phyloP scores from a whole-genome alignment of 2,113 vertebrate species.

The Falcunculus frontatus region DNA sequence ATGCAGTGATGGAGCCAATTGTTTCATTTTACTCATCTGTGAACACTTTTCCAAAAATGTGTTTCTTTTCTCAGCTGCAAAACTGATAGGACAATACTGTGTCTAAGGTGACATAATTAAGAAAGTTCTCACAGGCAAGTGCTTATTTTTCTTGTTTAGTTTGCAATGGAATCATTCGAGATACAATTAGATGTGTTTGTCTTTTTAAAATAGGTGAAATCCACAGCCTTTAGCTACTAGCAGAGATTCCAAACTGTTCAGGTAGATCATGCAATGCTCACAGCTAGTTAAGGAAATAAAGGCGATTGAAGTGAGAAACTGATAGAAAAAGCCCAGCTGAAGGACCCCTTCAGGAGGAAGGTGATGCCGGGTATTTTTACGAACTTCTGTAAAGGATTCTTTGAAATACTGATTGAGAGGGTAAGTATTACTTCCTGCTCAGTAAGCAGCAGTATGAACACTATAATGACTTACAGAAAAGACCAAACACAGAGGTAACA shows the following conservation, averaged over 20 bases:
- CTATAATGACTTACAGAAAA: background rate
- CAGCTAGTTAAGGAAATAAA: background rate
- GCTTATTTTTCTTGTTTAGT: conserved; percentile 23
- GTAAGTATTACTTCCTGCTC: background rate
- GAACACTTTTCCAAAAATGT: background rate
- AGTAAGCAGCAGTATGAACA: background rate
- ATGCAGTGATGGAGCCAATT: background rate
- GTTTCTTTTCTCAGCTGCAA: background rate
- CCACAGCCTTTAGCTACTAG: conserved; percentile 23
- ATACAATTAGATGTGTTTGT: conserved; percentile 27
- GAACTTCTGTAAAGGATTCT: background rate
- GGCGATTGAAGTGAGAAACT: background rate
- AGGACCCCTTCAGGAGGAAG: background rate
- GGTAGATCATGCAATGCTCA: background rate
- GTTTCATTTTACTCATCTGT: background rate
- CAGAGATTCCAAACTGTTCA: background rate
- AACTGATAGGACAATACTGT: background rate
- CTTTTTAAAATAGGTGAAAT: conserved; percentile 58
- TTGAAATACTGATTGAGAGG: background rate
- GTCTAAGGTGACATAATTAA: background rate
- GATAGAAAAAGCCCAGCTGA: background rate
- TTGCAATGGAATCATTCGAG: conserved; percentile 33
- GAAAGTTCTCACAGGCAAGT: background rate
- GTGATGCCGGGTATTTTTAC: background rate
- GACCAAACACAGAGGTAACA: background rate